Evolutionary conservation across 2,113 vertebrate genomes (phyloP), one percentile per base, ranked within the genome.

Genomic region (Tauraco erythrolophus): DNA sequence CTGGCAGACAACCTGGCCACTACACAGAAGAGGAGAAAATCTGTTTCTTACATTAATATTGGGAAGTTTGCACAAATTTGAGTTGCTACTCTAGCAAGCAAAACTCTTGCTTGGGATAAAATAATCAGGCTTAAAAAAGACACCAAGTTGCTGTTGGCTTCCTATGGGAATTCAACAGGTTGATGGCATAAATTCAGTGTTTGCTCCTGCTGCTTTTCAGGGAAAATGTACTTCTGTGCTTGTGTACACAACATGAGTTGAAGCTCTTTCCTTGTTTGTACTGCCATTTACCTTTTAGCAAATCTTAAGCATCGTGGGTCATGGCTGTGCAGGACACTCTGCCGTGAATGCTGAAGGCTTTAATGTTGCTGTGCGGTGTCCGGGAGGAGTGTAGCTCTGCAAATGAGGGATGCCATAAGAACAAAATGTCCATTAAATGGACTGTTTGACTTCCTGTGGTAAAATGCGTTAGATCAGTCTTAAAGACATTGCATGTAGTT

Each of bases 351-450:
- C 69, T n/a, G 45, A 33, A 75, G 51, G 68, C 23, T 31, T 69
- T 18, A 3, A 4, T 6, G 31, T 33, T 6, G 56, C 48, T 6
- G 31, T 15, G 51, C 23, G 3, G 23, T 1, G 18, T 6, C 13
- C 0, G 4, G 25, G 48, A 69, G 8, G 31, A 50, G 43, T 19
- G 50, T 4, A 62, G 72, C 41, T 45, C 8, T 6, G 31, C 51
- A 14, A 25, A n/a, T 6, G 30, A 12, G 25, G 41, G 70, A 19
- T 17, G 13, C 19, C 2, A 0, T 39, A 31, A 39, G n/a, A 53
- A 30, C 10, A 39, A 39, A 69, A 18, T 3, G 17, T 19, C 24
- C 24, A 4, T 75, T 54, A 30, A 54, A 41, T 9, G 24, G 41
- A 17, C 19, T 7, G 7, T 23, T 21, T 25, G 16, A 21, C 30